phyloP scores from a whole-genome alignment of 2,113 vertebrate species.

The Pantherophis guttatus region DNA sequence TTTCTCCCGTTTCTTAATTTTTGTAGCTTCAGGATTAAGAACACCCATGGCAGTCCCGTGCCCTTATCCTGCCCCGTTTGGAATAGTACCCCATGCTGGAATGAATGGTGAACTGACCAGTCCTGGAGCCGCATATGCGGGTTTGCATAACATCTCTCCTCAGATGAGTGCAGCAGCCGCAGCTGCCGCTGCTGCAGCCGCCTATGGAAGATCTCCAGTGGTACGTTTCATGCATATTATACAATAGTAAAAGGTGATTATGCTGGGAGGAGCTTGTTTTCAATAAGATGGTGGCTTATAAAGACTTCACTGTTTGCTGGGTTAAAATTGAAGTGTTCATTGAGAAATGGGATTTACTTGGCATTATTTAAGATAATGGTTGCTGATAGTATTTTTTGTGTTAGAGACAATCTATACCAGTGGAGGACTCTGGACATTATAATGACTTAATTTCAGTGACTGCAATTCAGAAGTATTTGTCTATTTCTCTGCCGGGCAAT shows the following conservation, averaged over 20 bases:
- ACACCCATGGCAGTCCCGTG: conserved; percentile 84
- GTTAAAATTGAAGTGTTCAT: not conserved
- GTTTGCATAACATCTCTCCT: conserved; percentile 81
- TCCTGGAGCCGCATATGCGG: conserved; percentile 78
- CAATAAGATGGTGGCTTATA: not conserved
- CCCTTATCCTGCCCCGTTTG: conserved; percentile 80
- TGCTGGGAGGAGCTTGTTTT: not conserved
- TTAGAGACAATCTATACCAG: not conserved
- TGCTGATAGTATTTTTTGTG: not conserved
- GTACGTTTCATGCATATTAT: conserved; percentile 58
- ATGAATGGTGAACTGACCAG: conserved; percentile 83
- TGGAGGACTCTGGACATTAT: not conserved
- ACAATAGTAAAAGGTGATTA: conserved; percentile 1
- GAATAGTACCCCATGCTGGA: conserved; percentile 79
- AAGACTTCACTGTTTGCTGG: not conserved
- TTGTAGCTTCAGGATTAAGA: conserved; percentile 74
- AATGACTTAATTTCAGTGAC: not conserved
- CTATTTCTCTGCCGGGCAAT: not conserved
- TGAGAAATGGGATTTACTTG: not conserved
- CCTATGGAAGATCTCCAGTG: conserved; percentile 81
- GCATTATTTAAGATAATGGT: not conserved
- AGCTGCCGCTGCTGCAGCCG: conserved; percentile 71
- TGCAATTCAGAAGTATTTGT: not conserved
- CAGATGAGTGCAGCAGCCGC: conserved; percentile 82
- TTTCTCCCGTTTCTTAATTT: not conserved